Percentiles rank a stretch among this genome's conserved stretches.
Conservation (phyloP, 2,888 invertebrate species). For the Leucoma salicis region DNA sequence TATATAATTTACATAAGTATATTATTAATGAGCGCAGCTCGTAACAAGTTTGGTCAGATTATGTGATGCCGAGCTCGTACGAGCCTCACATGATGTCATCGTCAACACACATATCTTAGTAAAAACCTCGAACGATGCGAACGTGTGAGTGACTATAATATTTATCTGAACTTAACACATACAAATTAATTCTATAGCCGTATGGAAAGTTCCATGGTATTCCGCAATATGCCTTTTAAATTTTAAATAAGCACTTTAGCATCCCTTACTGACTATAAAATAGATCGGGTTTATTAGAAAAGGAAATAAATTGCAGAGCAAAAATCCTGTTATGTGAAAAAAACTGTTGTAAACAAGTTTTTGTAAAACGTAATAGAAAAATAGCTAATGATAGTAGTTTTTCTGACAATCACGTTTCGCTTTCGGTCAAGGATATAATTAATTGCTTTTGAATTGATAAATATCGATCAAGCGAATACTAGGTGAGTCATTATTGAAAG, state of each 20-base stretch:
- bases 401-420: conserved; percentile 39
- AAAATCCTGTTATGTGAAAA: conserved; percentile 40
- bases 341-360: conserved; percentile 39
- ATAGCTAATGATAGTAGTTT: conserved; percentile 17
- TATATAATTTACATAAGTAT: conserved; percentile 28
- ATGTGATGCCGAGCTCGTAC: conserved; percentile 28
- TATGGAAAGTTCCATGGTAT: conserved; percentile 52
- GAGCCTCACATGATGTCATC: conserved; percentile 52
- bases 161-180: conserved; percentile 35
- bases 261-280: conserved; percentile 41
- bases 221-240: conserved; percentile 35
- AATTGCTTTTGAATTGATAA: conserved; percentile 28
- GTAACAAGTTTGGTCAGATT: conserved; percentile 56
- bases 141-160: conserved; percentile 30
- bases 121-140: conserved; percentile 26
- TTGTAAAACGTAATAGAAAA: conserved; percentile 32
- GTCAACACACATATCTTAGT: conserved; percentile 37
- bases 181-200: conserved; percentile 35
- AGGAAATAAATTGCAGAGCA: conserved; percentile 38
- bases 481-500: no score
- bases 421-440: conserved; percentile 56
- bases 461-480: conserved; percentile 12
- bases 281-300: conserved; percentile 38
- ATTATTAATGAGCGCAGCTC: conserved; percentile 27
- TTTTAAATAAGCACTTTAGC: conserved; percentile 41